Conservation (phyloP, 1,140 invertebrate genomes). For the Gonatopus flavifemur region DNA sequence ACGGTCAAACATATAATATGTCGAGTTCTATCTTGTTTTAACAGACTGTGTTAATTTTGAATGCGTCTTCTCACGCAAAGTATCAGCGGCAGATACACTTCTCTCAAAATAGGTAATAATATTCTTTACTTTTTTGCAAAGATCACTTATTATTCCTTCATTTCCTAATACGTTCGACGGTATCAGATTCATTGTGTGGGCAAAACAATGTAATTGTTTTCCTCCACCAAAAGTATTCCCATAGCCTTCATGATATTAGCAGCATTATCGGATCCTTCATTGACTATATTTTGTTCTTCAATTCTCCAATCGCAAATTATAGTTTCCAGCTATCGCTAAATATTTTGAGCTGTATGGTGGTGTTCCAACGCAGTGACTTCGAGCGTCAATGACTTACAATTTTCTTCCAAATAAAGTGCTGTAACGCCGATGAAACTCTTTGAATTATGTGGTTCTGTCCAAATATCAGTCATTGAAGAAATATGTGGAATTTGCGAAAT, state of each 20-base stretch:
- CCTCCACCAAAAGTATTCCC: slow-evolving; percentile 44
- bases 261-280: slow-evolving; percentile 50
- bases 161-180: not conserved
- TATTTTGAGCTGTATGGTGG: slow-evolving; percentile 30
- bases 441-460: slow-evolving; percentile 34
- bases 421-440: slow-evolving; percentile 39
- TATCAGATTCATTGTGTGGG: slow-evolving; percentile 41
- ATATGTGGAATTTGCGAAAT: slow-evolving; percentile 16
- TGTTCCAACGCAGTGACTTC: slow-evolving; percentile 24
- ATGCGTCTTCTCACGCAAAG: not conserved
- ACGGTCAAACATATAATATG: too few species aligned
- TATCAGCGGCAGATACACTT: not conserved
- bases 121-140: not conserved
- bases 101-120: not conserved
- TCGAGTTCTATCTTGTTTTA: too few species aligned
- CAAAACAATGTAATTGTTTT: slow-evolving; percentile 52
- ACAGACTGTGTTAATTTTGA: not conserved
- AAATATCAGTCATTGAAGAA: slow-evolving; percentile 40
- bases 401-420: slow-evolving; percentile 21
- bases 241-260: too few species aligned
- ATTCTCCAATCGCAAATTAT: slow-evolving; percentile 45
- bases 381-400: slow-evolving; percentile 16
- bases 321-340: slow-evolving; percentile 29
- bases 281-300: slow-evolving; percentile 41
- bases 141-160: not conserved